Conservation (phyloP, 2,888 invertebrate genomes). For the Loripinus fragilis region DNA sequence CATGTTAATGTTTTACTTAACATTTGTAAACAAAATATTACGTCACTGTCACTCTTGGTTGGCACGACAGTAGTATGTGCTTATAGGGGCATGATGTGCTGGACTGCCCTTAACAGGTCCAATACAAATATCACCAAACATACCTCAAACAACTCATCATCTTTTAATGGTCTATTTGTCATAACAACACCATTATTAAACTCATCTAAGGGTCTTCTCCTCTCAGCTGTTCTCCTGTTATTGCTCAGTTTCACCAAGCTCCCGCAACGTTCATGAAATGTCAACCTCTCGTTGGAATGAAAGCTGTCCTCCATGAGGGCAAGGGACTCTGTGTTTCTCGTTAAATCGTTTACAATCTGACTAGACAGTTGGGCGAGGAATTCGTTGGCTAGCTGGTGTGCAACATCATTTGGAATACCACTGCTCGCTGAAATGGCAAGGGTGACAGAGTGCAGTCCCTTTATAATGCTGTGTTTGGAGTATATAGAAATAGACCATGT, state of each 20-base stretch:
- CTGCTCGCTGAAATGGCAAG: constrained; percentile 44
- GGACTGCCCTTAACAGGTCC: too few relatives aligned
- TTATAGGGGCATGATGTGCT: too few relatives aligned
- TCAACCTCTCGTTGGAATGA: constrained; percentile 84
- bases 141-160: constrained; percentile 83
- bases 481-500: too few relatives aligned
- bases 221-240: constrained; percentile 78
- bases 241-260: constrained; percentile 89
- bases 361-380: constrained; percentile 76
- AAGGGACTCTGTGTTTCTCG: constrained; percentile 63
- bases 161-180: constrained; percentile 81
- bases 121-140: too few relatives aligned
- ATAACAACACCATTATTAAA: constrained; percentile 83
- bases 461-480: too few relatives aligned
- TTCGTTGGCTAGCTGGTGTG: constrained; percentile 80
- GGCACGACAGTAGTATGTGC: too few relatives aligned
- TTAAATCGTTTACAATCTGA: constrained; percentile 75
- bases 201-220: constrained; percentile 81
- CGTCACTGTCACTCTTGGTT: too few relatives aligned
- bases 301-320: constrained; percentile 51
- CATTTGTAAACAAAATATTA: too few relatives aligned
- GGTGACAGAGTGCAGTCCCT: too few relatives aligned
- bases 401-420: constrained; percentile 68
- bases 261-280: constrained; percentile 93
- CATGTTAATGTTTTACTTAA: too few relatives aligned